Evolutionary conservation across 2,113 vertebrate genomes (phyloP), one percentile per base, ranked within the genome.

Genomic region (Speoplatyrhinus poulsoni): DNA sequence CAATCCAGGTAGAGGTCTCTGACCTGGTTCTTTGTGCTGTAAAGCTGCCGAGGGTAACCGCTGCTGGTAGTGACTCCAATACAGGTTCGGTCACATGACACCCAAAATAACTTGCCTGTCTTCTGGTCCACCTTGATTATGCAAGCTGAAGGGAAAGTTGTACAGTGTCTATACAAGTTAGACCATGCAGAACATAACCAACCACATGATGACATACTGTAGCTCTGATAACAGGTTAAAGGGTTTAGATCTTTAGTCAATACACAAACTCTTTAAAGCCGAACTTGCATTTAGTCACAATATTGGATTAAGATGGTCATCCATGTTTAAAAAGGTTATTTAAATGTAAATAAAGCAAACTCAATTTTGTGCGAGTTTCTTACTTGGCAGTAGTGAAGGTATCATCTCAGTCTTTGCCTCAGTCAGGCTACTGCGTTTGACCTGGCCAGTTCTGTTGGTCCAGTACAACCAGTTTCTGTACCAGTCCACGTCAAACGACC

Each of bases 401-500:
- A 98, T 87, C 49, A 83, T 16, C 65, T 94, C 90, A 1, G 83
- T 88, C 64, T 72, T 83, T 46, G 84, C 87, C 4, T 78, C 80
- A 50, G 77, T 83, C 6, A 91, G 81, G 66, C 79, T 63, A 0
- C 89, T 81, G 62, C 88, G 89, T 54, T 95, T 85, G 47, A 97
- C 60, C 0, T 83, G 89, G 3, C 95, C 95, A 3, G 6, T 90
- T 3, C 89, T 75, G 85, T 95, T 94, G 0, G 89, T 87, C 90
- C 95, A 96, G 3, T 96, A 96, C 12, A 96, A 61, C 72, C 91
- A 87, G 0, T 90, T 87, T 80, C 91, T 92, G 75, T 90, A 88
- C 95, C 94, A 97, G 80, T 95, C 93, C 26, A 96, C 12, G 8
- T 96, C 95, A 85, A 97, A 93, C 3, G 95, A 88, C 36, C 90